Evolutionary conservation across 1,140 invertebrate genomes (phyloP).

Genomic region (Apis laboriosa): DNA sequence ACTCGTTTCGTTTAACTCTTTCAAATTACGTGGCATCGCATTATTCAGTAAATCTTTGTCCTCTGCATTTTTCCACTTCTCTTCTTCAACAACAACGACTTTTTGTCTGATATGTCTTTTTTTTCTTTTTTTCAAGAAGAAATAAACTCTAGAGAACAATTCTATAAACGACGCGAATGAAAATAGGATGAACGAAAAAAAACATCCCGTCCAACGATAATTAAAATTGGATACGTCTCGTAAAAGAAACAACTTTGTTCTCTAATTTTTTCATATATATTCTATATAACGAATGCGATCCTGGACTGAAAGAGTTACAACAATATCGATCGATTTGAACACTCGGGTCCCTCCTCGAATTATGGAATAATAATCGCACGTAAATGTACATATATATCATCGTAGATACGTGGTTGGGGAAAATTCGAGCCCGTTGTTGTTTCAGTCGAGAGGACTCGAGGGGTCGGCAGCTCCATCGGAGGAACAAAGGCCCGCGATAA

Average conservation of each 20-base stretch:
- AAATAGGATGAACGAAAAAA: not conserved
- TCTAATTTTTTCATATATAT: too few species aligned
- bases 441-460: constrained; percentile 9
- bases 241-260: not conserved
- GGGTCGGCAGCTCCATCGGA: constrained; percentile 23
- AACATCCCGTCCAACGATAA: not conserved
- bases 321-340: constrained; percentile 31
- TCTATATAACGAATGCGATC: too few species aligned
- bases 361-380: not conserved
- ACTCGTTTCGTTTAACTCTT: constrained; percentile 4
- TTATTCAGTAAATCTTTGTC: not conserved
- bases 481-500: constrained; percentile 17
- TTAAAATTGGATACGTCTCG: not conserved
- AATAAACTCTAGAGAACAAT: not conserved
- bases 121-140: not conserved
- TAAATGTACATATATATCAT: not conserved
- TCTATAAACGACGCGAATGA: not conserved
- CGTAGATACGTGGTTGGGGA: constrained; percentile 28
- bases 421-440: constrained; percentile 8
- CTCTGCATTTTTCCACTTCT: not conserved
- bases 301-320: not conserved
- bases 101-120: not conserved
- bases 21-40: not conserved
- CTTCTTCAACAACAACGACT: not conserved
- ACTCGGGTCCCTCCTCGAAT: constrained; percentile 15